Conservation (phyloP, 2,888 invertebrate species). For the Drymonia ruficornis region DNA sequence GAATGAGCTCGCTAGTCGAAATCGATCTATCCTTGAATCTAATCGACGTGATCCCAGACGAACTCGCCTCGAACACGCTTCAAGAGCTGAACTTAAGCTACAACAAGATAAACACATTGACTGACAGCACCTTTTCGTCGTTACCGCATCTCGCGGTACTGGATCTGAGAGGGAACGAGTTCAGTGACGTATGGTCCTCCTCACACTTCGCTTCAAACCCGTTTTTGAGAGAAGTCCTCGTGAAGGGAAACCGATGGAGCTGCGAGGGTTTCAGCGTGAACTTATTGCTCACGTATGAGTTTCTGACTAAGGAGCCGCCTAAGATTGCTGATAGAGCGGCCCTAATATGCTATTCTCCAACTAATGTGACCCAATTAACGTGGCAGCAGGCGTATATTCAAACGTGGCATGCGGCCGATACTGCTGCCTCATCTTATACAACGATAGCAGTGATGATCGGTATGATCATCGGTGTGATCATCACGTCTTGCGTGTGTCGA, state of each 20-base stretch:
- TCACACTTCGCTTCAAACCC: conserved; percentile 86
- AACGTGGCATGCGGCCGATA: conserved; percentile 84
- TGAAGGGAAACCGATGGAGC: conserved; percentile 91
- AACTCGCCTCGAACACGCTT: conserved; percentile 84
- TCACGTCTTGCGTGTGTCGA: conserved; percentile 84
- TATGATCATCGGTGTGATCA: conserved; percentile 79
- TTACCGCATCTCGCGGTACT: conserved; percentile 87
- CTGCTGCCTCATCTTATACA: conserved; percentile 76
- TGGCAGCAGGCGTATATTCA: conserved; percentile 89
- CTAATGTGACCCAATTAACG: conserved; percentile 85
- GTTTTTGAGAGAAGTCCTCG: conserved; percentile 83
- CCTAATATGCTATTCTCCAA: conserved; percentile 88
- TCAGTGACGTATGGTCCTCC: conserved; percentile 86
- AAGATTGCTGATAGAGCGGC: conserved; percentile 72
- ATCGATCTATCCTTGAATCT: conserved; percentile 88
- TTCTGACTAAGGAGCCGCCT: conserved; percentile 81
- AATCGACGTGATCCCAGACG: conserved; percentile 85
- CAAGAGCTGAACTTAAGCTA: conserved; percentile 85
- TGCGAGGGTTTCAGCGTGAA: conserved; percentile 87
- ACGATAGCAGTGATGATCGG: conserved; percentile 82
- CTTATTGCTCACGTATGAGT: conserved; percentile 86
- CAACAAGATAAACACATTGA: conserved; percentile 85
- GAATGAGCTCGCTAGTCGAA: conserved; percentile 83
- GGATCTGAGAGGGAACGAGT: conserved; percentile 89
- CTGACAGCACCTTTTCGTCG: conserved; percentile 85